A percentile compares a stretch with the other conserved stretches of the same genome.
Evolutionary conservation across 2,113 vertebrate species (phyloP).

Genomic region (Ophthalmolycus amberensis): DNA sequence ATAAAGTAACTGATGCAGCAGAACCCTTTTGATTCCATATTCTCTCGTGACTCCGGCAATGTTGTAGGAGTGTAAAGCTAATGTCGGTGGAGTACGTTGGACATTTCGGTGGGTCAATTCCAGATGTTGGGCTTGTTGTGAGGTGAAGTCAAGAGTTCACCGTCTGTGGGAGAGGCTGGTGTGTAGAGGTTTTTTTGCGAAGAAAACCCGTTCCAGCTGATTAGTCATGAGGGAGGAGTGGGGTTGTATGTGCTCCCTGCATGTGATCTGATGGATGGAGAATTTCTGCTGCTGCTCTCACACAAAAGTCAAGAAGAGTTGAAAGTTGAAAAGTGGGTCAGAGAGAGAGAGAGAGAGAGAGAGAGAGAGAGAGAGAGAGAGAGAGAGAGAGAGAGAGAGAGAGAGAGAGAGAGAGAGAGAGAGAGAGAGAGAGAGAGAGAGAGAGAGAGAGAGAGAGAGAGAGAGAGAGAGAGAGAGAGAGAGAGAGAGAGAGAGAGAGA

Average conservation of each 20-base stretch:
- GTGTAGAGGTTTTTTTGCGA: slow-evolving; percentile 30
- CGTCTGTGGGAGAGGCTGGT: slow-evolving; percentile 33
- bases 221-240: slow-evolving; percentile 69
- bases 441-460: background rate
- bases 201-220: slow-evolving; percentile 57
- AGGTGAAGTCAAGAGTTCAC: slow-evolving; percentile 43
- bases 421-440: background rate
- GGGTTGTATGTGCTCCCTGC: slow-evolving; percentile 44
- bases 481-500: background rate
- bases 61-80: background rate
- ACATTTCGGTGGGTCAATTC: background rate
- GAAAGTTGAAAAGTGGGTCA: slow-evolving; percentile 74
- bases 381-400: background rate
- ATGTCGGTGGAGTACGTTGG: background rate
- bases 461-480: background rate
- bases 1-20: no score
- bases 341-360: no score
- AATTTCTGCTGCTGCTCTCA: slow-evolving; percentile 44
- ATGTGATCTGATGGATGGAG: slow-evolving; percentile 69
- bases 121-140: slow-evolving; percentile 11
- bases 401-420: background rate
- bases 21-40: background rate
- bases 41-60: background rate
- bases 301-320: slow-evolving; percentile 61
- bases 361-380: no score